Percentiles rank a stretch among this genome's conserved stretches.
phyloP scores from a whole-genome alignment of 2,888 invertebrate genomes.

The Macroteleia sp. region DNA sequence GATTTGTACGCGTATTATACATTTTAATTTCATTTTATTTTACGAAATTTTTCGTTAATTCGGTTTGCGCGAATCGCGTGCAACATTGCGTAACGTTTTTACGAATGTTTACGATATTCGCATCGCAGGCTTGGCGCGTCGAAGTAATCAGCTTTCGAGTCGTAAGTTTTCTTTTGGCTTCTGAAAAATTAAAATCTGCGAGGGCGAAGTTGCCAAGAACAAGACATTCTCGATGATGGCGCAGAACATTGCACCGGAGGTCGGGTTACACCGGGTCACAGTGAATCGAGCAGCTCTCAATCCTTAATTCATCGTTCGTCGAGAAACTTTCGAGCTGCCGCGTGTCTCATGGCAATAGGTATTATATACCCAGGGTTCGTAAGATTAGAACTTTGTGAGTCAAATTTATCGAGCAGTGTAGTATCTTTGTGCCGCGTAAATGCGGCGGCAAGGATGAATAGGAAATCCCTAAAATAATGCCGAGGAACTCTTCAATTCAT shows the following conservation, averaged over 20 bases:
- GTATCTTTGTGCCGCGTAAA: conserved; percentile 52
- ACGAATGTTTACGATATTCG: background rate
- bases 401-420: conserved; percentile 58
- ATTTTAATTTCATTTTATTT: conserved; percentile 13
- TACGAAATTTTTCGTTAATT: background rate
- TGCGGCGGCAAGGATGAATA: conserved; percentile 37
- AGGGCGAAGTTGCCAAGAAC: conserved; percentile 24
- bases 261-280: conserved; percentile 50
- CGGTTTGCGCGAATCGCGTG: background rate
- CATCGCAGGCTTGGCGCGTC: no score
- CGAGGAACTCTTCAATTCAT: conserved; percentile 45
- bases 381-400: conserved; percentile 65
- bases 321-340: conserved; percentile 59
- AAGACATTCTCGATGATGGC: conserved; percentile 34
- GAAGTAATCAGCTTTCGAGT: conserved; percentile 25
- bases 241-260: conserved; percentile 38
- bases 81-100: background rate
- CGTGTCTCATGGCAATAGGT: conserved; percentile 63
- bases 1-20: conserved; percentile 1
- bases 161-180: conserved; percentile 19
- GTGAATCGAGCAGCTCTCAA: conserved; percentile 62
- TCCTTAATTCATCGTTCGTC: conserved; percentile 62
- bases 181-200: conserved; percentile 41
- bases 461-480: conserved; percentile 59
- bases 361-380: conserved; percentile 59